phyloP scores from a whole-genome alignment of 2,113 vertebrate species.

The Crypturellus undulatus region DNA sequence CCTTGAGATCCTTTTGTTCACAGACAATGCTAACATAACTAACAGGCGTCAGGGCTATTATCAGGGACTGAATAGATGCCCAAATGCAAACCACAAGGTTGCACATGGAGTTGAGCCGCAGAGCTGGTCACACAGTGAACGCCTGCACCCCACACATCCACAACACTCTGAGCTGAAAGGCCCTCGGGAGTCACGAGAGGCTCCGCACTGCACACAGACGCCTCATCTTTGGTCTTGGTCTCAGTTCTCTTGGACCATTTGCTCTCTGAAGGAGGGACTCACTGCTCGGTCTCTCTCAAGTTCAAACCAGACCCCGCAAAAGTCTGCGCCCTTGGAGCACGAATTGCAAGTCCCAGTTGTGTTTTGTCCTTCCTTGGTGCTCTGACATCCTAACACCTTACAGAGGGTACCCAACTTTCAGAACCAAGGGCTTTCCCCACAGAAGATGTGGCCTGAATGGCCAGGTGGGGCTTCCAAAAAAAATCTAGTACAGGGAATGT shows the following conservation, averaged over 20 bases:
- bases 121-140: not conserved
- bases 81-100: not conserved
- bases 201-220: not conserved
- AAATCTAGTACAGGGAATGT: not conserved
- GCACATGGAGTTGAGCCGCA: not conserved
- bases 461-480: not conserved
- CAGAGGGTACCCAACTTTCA: not conserved
- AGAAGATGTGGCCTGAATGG: not conserved
- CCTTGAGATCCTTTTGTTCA: not conserved
- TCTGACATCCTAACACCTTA: not conserved
- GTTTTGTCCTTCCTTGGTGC: not conserved
- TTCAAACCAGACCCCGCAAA: not conserved
- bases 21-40: conserved; percentile 1
- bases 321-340: not conserved
- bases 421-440: not conserved
- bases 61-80: not conserved
- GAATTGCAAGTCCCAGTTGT: not conserved
- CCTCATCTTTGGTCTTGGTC: not conserved
- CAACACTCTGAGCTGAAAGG: not conserved
- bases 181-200: not conserved
- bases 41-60: not conserved
- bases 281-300: not conserved
- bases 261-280: not conserved
- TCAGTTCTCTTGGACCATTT: not conserved
- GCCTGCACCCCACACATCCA: not conserved